Evolutionary conservation across 2,113 vertebrate genomes (phyloP), one percentile per base, ranked within the genome.

Genomic region (Platichthys flesus): DNA sequence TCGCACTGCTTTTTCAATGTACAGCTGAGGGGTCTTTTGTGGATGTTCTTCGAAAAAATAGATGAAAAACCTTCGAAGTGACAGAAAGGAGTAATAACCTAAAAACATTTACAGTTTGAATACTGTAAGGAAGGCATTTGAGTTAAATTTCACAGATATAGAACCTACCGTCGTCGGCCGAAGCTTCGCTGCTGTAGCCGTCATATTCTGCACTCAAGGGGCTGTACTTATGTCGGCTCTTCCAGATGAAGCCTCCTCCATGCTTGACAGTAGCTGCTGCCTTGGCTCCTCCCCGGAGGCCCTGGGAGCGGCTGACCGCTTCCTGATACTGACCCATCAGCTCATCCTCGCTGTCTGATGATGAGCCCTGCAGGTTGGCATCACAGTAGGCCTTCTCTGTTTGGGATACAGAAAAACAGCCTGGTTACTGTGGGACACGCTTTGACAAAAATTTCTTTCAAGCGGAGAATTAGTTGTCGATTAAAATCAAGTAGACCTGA

Each of bases 271-370:
- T 92, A 9, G 67, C n/a, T 10, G 78, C 66, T 0, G 79, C 71
- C 4, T 70, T 87, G 60, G 86, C 81, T 35, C 93, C 88, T 84
- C 93, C 94, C 83, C 85, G 67, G 90, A 95, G 82, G 91, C 93
- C 91, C 92, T 96, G 93, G 81, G 96, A 96, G 84, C 96, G 96
- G 73, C 93, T 96, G 86, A 97, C 94, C 28, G 97, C 96, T 89
- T 98, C 97, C 79, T 98, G 97, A 77, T 97, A 98, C 95, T 97
- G 97, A 88, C 97, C 97, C 91, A 98, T 90, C 18, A 97, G 93
- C 88, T 99, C 97, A 79, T 98, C 97, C 93, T 99, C 98, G 82
- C 97, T 99, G 92, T 99, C 98, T 47, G 98, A 99, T 10, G 98
- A 98, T 18, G 97, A 98, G 81, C 93, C 95, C 84, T 94, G 95